Percentiles rank a stretch among this genome's conserved stretches.
Conservation (phyloP, 2,888 invertebrate species). For the Pollenia labialis region DNA sequence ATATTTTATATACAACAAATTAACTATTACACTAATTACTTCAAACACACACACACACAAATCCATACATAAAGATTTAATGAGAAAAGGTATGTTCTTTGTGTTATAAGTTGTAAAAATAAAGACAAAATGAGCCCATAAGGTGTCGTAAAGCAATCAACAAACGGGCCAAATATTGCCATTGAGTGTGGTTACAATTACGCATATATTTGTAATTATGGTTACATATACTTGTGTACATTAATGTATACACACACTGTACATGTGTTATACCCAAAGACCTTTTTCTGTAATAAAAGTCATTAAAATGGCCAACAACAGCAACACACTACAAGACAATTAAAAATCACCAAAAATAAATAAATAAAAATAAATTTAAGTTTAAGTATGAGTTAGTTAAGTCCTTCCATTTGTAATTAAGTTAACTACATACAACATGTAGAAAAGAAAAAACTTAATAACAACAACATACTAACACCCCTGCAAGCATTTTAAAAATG, state of each 20-base stretch:
- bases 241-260: conserved; percentile 20
- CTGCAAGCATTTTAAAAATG: no score
- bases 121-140: conserved; percentile 79
- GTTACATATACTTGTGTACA: conserved; percentile 47
- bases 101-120: conserved; percentile 33
- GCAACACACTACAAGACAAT: conserved; percentile 61
- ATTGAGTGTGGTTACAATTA: conserved; percentile 74
- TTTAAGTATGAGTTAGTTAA: conserved; percentile 37
- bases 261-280: conserved; percentile 9
- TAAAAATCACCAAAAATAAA: conserved; percentile 64
- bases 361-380: conserved; percentile 39
- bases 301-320: conserved; percentile 65
- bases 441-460: conserved; percentile 13
- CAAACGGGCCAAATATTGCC: conserved; percentile 78
- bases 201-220: conserved; percentile 75
- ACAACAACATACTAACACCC: conserved; percentile 22
- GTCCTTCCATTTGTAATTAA: conserved; percentile 60
- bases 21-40: conserved; percentile 30
- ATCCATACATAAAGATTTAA: conserved; percentile 21
- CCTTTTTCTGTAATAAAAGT: conserved; percentile 63
- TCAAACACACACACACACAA: conserved; percentile 20
- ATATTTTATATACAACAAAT: conserved; percentile 55
- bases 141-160: conserved; percentile 82
- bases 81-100: not conserved
- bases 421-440: conserved; percentile 59